Conservation (phyloP, 2,113 vertebrate genomes). For the Loxodonta africana region DNA sequence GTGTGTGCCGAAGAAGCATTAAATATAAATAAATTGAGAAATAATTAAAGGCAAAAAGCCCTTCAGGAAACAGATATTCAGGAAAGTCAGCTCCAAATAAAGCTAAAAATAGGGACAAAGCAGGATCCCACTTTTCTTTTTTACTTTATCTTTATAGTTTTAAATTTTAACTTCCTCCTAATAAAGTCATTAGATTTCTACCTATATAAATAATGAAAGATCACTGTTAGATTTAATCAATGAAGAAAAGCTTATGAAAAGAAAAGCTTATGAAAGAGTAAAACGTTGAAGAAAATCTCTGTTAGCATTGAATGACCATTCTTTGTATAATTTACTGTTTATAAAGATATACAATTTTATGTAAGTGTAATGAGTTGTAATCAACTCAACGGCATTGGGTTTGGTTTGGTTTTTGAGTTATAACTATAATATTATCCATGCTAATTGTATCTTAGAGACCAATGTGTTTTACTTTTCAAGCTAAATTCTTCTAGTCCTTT, state of each 20-base stretch:
- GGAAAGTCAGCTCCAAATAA: background rate
- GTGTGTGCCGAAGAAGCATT: background rate
- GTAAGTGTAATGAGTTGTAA: background rate
- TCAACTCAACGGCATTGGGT: no score
- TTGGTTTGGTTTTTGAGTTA: no score
- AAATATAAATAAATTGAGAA: background rate
- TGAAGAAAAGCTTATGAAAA: background rate
- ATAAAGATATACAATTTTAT: background rate
- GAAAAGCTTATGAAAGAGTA: background rate
- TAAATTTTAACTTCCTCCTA: background rate
- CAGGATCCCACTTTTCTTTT: background rate
- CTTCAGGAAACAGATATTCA: background rate
- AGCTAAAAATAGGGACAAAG: conserved; percentile 28
- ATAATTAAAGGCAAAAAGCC: background rate
- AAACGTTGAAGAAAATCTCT: background rate
- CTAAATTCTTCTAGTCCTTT: background rate
- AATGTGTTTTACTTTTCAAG: background rate
- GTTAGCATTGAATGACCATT: background rate
- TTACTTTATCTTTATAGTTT: background rate
- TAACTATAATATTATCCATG: background rate
- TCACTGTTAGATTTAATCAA: background rate
- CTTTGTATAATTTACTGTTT: background rate
- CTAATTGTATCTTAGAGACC: background rate
- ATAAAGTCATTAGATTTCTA: background rate
- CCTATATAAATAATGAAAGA: background rate